Base-by-base conservation (phyloP, 2,113 vertebrate species). In the Zosterops lateralis region DNA sequence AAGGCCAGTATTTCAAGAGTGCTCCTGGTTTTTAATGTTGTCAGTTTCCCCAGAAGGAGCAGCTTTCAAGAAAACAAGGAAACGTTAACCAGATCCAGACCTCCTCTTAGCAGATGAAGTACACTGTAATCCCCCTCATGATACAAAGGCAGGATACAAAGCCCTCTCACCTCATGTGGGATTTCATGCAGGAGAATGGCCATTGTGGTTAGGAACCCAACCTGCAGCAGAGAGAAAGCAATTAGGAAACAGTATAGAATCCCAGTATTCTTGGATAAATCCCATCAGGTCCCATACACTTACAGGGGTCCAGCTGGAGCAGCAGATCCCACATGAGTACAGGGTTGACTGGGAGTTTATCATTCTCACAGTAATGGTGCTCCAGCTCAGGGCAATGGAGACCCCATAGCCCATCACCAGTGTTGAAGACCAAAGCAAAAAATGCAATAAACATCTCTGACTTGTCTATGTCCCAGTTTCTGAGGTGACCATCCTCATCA, bases 141-240 rank as follows among this genome's bases (percentile, higher is more conserved):
- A 74, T 7, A 34, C 34, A 34, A 34, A 34, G 21, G 29, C 62
- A 76, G 21, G 14, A 75, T 48, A 58, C 28, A 94, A 70, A 91
- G 31, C 21, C 32, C 19, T 92, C 98, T 98, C 90, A 99, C 99
- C 99, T 99, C 99, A 6, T 99, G 99, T 74, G 99, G 99, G 56
- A 99, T 99, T 97, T 99, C 99, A 9, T 99, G 99, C 74, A 99
- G 98, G 44, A 99, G 98, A 94, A 99, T 99, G 82, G 99, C 99
- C 95, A 99, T 94, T 18, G 99, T 99, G 34, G 99, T 99, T 77
- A 99, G 98, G 77, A 98, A 97, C 11, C 99, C 99, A 66, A 99
- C 99, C 99, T 99, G 97, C 12, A 71, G 94, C 70, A 89, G 34
- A 89, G 45, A 97, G 21, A 90, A 93, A 24, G 16, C 1, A 1